A percentile compares a stretch with the other conserved stretches of the same genome.
phyloP scores from a whole-genome alignment of 2,888 invertebrate species.

The Lacanobia wlatinum region DNA sequence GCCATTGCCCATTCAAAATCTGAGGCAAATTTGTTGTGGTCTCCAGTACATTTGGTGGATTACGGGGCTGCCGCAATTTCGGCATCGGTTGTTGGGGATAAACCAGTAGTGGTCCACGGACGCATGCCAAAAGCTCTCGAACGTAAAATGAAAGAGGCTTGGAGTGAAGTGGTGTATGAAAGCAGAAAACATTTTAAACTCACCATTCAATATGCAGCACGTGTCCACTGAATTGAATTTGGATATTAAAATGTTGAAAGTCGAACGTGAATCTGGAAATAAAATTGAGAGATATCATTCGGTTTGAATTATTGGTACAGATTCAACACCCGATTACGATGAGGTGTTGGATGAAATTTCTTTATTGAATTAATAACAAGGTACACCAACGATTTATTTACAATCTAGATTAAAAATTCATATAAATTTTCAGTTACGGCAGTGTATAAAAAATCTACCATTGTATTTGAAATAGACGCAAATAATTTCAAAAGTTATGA shows the following conservation, averaged over 20 bases:
- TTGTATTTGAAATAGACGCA: too few relatives aligned
- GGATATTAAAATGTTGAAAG: slow-evolving; percentile 36
- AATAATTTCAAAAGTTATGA: too few relatives aligned
- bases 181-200: slow-evolving; percentile 69
- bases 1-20: slow-evolving; percentile 65
- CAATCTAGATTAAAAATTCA: too few relatives aligned
- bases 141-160: slow-evolving; percentile 74
- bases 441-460: neutral
- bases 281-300: slow-evolving; percentile 12
- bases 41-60: slow-evolving; percentile 71
- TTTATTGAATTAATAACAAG: neutral
- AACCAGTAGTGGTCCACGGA: slow-evolving; percentile 62
- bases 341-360: neutral
- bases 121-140: slow-evolving; percentile 69
- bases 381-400: too few relatives aligned
- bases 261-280: slow-evolving; percentile 19
- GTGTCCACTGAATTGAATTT: slow-evolving; percentile 57
- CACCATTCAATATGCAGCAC: slow-evolving; percentile 50
- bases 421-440: too few relatives aligned
- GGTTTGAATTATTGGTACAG: slow-evolving; percentile 19
- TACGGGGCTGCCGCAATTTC: slow-evolving; percentile 73
- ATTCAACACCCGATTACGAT: neutral
- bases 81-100: slow-evolving; percentile 64
- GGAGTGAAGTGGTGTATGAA: slow-evolving; percentile 61
- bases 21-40: slow-evolving; percentile 68